Conservation (phyloP, 1,140 invertebrate species). For the Macrostomum lignano region DNA sequence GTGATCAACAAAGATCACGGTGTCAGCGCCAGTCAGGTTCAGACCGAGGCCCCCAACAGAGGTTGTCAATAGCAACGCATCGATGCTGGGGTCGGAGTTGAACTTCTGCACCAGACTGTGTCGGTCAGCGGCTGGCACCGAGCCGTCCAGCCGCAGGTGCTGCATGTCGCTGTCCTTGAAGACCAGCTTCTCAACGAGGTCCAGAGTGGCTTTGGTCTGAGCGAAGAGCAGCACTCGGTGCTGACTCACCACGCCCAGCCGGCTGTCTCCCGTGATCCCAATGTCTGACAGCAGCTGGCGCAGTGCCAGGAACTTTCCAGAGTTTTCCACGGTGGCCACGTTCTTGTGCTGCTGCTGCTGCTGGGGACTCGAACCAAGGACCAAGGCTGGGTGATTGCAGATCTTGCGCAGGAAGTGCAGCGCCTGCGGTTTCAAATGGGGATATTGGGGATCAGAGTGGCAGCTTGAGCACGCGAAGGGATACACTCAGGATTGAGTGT, state of each 20-base stretch:
- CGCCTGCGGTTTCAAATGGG: slow-evolving; percentile 39
- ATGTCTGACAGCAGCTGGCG: slow-evolving; percentile 5
- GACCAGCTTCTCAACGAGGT: slow-evolving; percentile 54
- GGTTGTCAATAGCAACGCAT: slow-evolving; percentile 71
- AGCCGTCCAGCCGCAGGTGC: slow-evolving; percentile 75
- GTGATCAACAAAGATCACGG: slow-evolving; percentile 96
- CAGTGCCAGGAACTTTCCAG: slow-evolving; percentile 4
- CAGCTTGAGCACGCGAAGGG: no score
- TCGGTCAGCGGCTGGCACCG: slow-evolving; percentile 49
- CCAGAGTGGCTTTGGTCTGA: slow-evolving; percentile 76
- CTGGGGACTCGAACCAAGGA: slow-evolving; percentile 53
- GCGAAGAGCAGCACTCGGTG: slow-evolving; percentile 88
- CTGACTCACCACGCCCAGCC: slow-evolving; percentile 43
- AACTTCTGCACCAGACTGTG: slow-evolving; percentile 68
- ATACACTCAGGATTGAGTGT: no score
- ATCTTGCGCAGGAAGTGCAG: slow-evolving; percentile 82
- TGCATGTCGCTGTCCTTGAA: slow-evolving; percentile 68
- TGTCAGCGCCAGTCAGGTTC: slow-evolving; percentile 89
- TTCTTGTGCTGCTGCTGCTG: slow-evolving; percentile 36
- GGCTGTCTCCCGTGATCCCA: slow-evolving; percentile 14
- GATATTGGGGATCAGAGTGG: neutral
- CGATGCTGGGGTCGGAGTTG: slow-evolving; percentile 84
- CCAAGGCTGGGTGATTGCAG: slow-evolving; percentile 89
- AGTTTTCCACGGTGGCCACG: no score
- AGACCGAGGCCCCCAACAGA: slow-evolving; percentile 79